Evolutionary conservation across 2,113 vertebrate genomes (phyloP), one percentile per base, ranked within the genome.

Genomic region (Morone saxatilis): DNA sequence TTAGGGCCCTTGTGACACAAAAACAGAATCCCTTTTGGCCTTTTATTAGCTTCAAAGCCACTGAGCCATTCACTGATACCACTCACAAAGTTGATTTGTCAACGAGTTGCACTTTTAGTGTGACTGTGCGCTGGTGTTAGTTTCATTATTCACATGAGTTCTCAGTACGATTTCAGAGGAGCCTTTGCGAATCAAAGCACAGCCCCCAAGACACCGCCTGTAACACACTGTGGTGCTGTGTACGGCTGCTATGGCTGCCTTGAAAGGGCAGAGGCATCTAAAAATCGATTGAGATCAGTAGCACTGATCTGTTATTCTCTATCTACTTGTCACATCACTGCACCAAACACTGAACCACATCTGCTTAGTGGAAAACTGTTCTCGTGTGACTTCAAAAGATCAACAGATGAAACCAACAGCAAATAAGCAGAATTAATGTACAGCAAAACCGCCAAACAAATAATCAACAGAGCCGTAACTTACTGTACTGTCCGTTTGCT

Each of bases 1-100:
- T 88, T 76, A 84, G 51, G 57, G 53, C 78, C 86, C 47, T 67
- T 73, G 88, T 91, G 91, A 90, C 88, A 73, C 80, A 90, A 78
- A 89, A 72, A 65, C 74, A 88, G 76, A 91, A 76, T 41, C 17
- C 20, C 75, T 72, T 71, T 76, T n/a, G 62, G 67, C 79, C n/a
- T 88, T 84, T 89, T 86, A 47, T 78, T 77, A 77, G 75, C 87
- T 84, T 91, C 90, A 90, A 91, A 92, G 86, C 65, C 75, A 60
- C 85, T 9, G 36, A 89, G 71, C 43, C 43, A 54, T 79, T 85
- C 81, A 63, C 48, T 80, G 89, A 92, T 87, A 84, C 57, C 66
- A 77, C 80, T 81, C 77, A 62, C 76, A 83, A 78, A 80, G 82
- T 73, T 76, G 84, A 88, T 90, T 86, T 82, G 81, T 88, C 89